Evolutionary conservation across 2,888 invertebrate genomes (phyloP), one percentile per base, ranked within the genome.

Genomic region (Spisula subtruncata): DNA sequence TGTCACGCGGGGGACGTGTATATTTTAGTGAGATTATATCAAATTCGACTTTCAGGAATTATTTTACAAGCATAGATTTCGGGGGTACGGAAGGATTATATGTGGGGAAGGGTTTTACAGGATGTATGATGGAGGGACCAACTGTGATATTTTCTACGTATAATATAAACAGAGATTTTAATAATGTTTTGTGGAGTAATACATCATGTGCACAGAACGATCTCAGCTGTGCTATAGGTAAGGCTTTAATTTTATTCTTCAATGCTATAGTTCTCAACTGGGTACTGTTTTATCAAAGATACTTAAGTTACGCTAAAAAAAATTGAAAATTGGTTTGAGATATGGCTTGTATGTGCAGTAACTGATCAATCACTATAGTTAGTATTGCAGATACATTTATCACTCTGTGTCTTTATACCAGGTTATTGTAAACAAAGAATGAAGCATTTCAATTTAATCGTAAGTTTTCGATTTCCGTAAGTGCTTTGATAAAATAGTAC

Each of bases 121-220:
- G 94, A 1, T 94, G 94, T 91, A 83, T 94, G 5, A 88, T 93
- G 91, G 90, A 94, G 29, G 94, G 94, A 29, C 93, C 94, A 0
- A 93, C 91, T 90, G 89, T 94, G 90, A 89, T 92, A 87, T 94
- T 94, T 90, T 81, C 83, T 25, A 89, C 85, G n/a, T 90, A 93
- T 85, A 79, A 83, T 54, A 54, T 41, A 25, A 56, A 75, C 10
- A 87, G 91, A 29, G 29, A 81, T 25, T 83, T 83, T 51, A 54
- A 48, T 20, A 89, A 89, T 79, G 91, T 94, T 54, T 41, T 84
- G 10, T 94, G 94, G 94, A 93, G 92, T 80, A 89, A 93, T 51
- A 85, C 87, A 14, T 86, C 90, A 1, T 93, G 93, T 90, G 89
- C 88, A 8, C 75, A 88, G 18, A 90, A 56, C 82, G 89, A 87